These are phyloP conservation scores for Trachymyrmex septentrionalis DNA, from an alignment of 1,140 invertebrate species.

Conservation along the genomic window DNA sequence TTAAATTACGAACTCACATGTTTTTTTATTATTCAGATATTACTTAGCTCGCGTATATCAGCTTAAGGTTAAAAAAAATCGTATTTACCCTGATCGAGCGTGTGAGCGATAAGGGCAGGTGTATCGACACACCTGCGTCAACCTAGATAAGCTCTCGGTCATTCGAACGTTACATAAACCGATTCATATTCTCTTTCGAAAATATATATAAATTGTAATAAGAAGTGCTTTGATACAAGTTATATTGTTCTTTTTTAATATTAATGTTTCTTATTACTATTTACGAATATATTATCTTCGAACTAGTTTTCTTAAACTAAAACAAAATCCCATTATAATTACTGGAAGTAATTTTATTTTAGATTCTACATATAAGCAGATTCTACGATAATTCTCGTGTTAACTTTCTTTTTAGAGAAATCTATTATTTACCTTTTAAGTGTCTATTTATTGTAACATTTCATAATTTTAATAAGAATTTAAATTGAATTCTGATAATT, in stretches of 20 bases:
- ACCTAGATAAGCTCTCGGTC: slow-evolving; percentile 61
- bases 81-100: neutral
- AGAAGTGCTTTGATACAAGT: neutral
- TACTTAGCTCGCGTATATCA: neutral
- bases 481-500: neutral
- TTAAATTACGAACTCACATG: neutral
- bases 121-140: slow-evolving; percentile 73
- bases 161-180: slow-evolving; percentile 31
- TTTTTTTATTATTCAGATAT: slow-evolving; percentile 3
- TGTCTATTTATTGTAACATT: neutral
- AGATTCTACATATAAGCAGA: neutral
- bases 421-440: neutral
- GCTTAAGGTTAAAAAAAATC: neutral
- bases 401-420: neutral
- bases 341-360: neutral
- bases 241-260: neutral
- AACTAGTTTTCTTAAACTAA: neutral
- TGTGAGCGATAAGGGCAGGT: slow-evolving; percentile 68
- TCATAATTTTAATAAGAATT: neutral
- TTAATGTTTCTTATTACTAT: neutral
- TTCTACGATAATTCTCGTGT: neutral
- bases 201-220: neutral
- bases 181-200: neutral
- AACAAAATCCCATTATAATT: neutral
- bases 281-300: neutral